Evolutionary conservation across 1,140 invertebrate species (phyloP).

Genomic region (Dysdera silvatica): DNA sequence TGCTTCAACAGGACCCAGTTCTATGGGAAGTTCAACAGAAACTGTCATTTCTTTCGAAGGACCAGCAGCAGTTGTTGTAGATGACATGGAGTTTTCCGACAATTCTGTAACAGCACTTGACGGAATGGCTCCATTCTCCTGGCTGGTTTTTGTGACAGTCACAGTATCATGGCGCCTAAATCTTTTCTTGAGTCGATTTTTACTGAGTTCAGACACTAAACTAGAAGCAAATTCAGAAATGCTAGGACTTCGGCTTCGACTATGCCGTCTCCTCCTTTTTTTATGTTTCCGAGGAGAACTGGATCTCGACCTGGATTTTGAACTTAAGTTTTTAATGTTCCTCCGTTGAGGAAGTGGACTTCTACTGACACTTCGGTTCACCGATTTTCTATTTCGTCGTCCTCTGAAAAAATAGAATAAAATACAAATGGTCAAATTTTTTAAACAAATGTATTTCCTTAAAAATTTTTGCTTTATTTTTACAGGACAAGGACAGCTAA

Average conservation of each 20-base stretch:
- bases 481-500: too few species aligned
- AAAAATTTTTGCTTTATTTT: too few species aligned
- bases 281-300: constrained; percentile 18
- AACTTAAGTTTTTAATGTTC: constrained; percentile 7
- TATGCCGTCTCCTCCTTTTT: constrained; percentile 18
- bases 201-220: constrained; percentile 30
- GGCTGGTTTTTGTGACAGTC: constrained; percentile 1
- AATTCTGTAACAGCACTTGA: not conserved
- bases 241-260: constrained; percentile 30
- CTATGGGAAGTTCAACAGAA: not conserved
- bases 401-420: constrained; percentile 1
- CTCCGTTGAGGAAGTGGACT: constrained; percentile 16
- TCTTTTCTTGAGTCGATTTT: constrained; percentile 27
- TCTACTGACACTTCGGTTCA: constrained; percentile 18
- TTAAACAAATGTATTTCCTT: too few species aligned
- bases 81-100: constrained; percentile 24
- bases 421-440: too few species aligned
- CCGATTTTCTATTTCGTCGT: not conserved
- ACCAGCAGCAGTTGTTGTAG: constrained; percentile 12
- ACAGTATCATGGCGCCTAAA: not conserved
- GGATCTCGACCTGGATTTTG: constrained; percentile 26
- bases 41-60: constrained; percentile 7
- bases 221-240: constrained; percentile 29
- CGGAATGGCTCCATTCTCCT: constrained; percentile 12
- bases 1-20: not conserved